phyloP scores from a whole-genome alignment of 92 coral and sea anemone species.

The Umimayanthus kanabou region DNA sequence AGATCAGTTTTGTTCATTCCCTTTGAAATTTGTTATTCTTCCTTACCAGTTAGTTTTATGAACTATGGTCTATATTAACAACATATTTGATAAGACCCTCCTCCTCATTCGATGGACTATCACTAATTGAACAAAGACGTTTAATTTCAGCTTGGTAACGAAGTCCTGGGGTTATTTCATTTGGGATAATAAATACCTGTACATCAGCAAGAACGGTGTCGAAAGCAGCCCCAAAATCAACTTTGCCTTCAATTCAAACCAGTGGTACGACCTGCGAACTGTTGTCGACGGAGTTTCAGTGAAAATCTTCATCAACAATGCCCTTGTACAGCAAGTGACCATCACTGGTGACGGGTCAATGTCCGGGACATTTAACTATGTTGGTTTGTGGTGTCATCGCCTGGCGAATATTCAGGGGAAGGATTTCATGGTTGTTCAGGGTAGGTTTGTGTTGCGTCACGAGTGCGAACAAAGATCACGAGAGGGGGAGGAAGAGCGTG shows the following conservation, averaged over 20 bases:
- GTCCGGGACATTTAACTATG: slow-evolving; percentile 54
- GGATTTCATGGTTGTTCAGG: slow-evolving; percentile 44
- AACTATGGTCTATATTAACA: too few relatives aligned
- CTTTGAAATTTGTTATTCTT: too few relatives aligned
- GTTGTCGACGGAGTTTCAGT: slow-evolving; percentile 54
- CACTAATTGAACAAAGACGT: not conserved
- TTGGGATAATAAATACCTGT: slow-evolving; percentile 12
- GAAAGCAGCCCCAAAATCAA: slow-evolving; percentile 37
- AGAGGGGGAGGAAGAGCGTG: too few relatives aligned
- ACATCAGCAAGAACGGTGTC: slow-evolving; percentile 36
- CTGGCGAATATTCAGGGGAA: slow-evolving; percentile 30
- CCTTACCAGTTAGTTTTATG: too few relatives aligned
- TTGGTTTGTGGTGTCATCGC: slow-evolving; percentile 68
- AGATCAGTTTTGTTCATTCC: too few relatives aligned
- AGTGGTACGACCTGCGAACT: slow-evolving; percentile 54
- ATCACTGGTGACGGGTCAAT: slow-evolving; percentile 54
- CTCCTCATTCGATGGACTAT: not conserved
- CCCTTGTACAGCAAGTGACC: slow-evolving; percentile 45
- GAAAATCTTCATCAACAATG: slow-evolving; percentile 53
- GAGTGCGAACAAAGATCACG: too few relatives aligned
- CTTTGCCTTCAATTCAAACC: slow-evolving; percentile 36
- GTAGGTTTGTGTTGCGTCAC: not conserved
- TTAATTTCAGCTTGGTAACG: slow-evolving; percentile 43
- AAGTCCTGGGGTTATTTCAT: slow-evolving; percentile 58
- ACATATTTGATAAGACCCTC: not conserved